Evolutionary conservation across 2,797 vertebrate genomes (phyloP), one percentile per base, ranked within the genome.

Genomic region (Setipinna tenuifilis): DNA sequence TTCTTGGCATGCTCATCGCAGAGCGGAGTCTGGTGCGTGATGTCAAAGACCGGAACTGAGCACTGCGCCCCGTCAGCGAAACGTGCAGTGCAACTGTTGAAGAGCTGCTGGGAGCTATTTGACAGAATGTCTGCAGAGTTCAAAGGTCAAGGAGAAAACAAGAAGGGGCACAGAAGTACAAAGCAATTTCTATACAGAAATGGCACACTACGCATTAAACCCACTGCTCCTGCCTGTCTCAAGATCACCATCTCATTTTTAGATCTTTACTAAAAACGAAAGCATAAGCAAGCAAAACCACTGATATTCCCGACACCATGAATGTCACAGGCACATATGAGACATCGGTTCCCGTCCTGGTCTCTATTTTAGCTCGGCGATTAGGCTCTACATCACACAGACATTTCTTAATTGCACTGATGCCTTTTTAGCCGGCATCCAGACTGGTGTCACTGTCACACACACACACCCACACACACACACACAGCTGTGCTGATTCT

Each of bases 1-100:
- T 99, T 99, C 97, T 99, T 98, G 96, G 98, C 98, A 95, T 99
- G 98, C 94, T 99, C 98, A 94, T 99, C 98, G 0, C 98, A 99
- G 90, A 99, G 96, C 88, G 98, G 98, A 23, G 98, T 99, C 95
- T 99, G 98, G 94, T 99, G 98, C 19, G 97, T 99, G 92, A 99
- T 98, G 93, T 99, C 98, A 91, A 99, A 99, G 93, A 99, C 98
- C 1, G 98, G 98, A 93, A 99, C 95, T 85, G 98, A 98, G 91
- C 98, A 99, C 94, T 99, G 98, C 86, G 99, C 98, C 84, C 98
- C 98, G 82, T 99, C 98, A 3, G 98, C 98, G 92, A 99, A 99
- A 95, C 96, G 99, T 95, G 98, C 98, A 23, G 98, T 99, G 93
- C 98, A 99, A 92, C 98, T 99, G 65, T 97, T 98, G 94, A 99